These are phyloP conservation scores for Drosophila subobscura DNA, from an alignment of 1,140 invertebrate genomes.

Conservation along the genomic window DNA sequence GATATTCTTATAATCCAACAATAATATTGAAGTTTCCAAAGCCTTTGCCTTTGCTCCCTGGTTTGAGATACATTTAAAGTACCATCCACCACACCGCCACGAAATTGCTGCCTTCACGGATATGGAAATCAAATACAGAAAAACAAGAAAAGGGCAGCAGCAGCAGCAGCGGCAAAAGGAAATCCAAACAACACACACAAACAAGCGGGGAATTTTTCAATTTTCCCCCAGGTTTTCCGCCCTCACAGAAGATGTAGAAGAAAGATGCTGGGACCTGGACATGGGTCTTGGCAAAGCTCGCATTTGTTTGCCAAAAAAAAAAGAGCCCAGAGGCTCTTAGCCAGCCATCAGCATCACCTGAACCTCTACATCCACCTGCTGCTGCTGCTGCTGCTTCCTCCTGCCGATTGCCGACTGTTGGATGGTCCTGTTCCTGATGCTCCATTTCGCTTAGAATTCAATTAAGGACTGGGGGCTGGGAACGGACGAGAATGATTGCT, in stretches of 20 bases:
- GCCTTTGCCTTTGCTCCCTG: constrained; percentile 9
- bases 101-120: constrained; percentile 35
- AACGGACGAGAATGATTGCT: constrained; percentile 16
- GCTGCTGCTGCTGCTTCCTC: constrained; percentile 17
- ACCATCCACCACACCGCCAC: constrained; percentile 7
- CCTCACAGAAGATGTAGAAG: constrained; percentile 13
- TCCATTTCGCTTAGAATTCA: constrained; percentile 65
- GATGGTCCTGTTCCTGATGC: constrained; percentile 5
- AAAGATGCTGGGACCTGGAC: constrained; percentile 51
- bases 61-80: constrained; percentile 26
- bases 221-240: constrained; percentile 31
- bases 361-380: constrained; percentile 13
- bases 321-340: constrained; percentile 34
- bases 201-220: constrained; percentile 55
- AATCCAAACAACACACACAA: constrained; percentile 43
- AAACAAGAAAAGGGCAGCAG: constrained; percentile 30
- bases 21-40: constrained; percentile 2
- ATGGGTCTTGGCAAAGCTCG: constrained; percentile 43
- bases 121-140: constrained; percentile 66
- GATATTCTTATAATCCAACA: not conserved
- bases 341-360: constrained; percentile 34
- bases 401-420: too few species aligned
- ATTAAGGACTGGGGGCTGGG: constrained; percentile 34
- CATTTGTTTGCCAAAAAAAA: constrained; percentile 62
- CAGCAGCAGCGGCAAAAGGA: constrained; percentile 27